These are phyloP conservation scores for Cinclus cinclus DNA, from an alignment of 2,113 vertebrate species.

Conservation along the genomic window DNA sequence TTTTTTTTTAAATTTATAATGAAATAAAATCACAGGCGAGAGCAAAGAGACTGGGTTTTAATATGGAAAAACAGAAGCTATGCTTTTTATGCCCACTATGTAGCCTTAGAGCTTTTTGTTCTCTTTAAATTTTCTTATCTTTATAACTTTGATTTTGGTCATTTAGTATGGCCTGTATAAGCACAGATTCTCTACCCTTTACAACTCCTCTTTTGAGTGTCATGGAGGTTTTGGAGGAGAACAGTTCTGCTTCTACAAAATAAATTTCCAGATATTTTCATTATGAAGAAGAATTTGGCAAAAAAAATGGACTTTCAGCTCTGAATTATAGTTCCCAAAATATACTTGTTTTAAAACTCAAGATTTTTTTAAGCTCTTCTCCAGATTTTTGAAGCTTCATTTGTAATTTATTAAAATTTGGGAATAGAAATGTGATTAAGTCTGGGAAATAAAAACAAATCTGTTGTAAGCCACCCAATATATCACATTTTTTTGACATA, in stretches of 20 bases:
- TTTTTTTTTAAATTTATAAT: conserved; percentile 8
- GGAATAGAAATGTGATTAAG: not conserved
- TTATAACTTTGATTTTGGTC: not conserved
- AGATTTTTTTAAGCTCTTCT: not conserved
- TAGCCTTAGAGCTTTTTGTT: not conserved
- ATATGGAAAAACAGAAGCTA: not conserved
- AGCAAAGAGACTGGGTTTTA: conserved; percentile 1
- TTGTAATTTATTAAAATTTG: not conserved
- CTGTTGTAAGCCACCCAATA: not conserved
- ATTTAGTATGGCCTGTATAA: not conserved
- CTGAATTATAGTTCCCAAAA: not conserved
- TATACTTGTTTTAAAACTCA: not conserved
- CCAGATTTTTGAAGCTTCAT: not conserved
- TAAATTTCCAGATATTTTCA: not conserved
- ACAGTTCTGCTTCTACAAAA: not conserved
- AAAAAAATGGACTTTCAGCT: not conserved
- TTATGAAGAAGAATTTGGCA: not conserved
- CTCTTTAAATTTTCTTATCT: not conserved
- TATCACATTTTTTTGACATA: not conserved
- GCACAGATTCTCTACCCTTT: not conserved
- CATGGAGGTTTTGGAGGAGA: not conserved
- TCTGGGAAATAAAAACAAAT: not conserved
- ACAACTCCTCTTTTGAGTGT: not conserved
- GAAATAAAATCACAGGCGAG: conserved; percentile 10
- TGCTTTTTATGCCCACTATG: not conserved